Evolutionary conservation across 2,113 vertebrate species (phyloP), one percentile per base, ranked within the genome.

Genomic region (Butorides virescens): DNA sequence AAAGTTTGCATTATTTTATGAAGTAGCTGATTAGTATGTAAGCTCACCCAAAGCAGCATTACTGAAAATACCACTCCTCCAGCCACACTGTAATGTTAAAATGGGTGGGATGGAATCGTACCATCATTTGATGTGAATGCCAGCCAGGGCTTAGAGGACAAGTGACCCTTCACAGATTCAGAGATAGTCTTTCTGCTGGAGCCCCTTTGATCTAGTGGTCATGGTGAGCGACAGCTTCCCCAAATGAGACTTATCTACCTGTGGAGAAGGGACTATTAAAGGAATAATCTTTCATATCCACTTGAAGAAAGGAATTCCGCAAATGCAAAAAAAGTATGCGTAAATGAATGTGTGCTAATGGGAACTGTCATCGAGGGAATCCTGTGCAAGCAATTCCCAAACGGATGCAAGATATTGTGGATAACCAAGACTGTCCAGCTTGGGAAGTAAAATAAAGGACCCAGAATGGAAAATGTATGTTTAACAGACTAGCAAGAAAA

Each of bases 261-360:
- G 68, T 78, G 61, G 65, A 68, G 50, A 95, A 78, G 72, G 80
- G 73, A 55, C 75, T 89, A 26, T 86, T 90, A 55, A 77, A 92
- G 91, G 73, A 95, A 77, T 89, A 92, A 90, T 85, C 96, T 96
- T 96, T 96, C 95, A 86, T 88, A 92, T 84, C 26, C 94, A 96
- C 53, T 81, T 80, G 44, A 83, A 96, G 95, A 93, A 97, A 96
- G 88, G 95, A 93, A 97, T 98, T 97, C 91, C 94, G 95, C 93
- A 87, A 95, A 88, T 91, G 88, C 46, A 94, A 76, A 90, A 93
- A 85, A 90, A n/a, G 39, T 47, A 89, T 93, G 81, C 1, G 29
- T 83, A 90, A 96, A 95, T 97, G 94, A 97, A 95, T 25, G 79
- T 81, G 94, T 83, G 95, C 74, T 97, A 97, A 97, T 96, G 90